A percentile compares a stretch with the other conserved stretches of the same genome.
Evolutionary conservation across 1,140 invertebrate genomes (phyloP).

Genomic region (Drosophila kikkawai): DNA sequence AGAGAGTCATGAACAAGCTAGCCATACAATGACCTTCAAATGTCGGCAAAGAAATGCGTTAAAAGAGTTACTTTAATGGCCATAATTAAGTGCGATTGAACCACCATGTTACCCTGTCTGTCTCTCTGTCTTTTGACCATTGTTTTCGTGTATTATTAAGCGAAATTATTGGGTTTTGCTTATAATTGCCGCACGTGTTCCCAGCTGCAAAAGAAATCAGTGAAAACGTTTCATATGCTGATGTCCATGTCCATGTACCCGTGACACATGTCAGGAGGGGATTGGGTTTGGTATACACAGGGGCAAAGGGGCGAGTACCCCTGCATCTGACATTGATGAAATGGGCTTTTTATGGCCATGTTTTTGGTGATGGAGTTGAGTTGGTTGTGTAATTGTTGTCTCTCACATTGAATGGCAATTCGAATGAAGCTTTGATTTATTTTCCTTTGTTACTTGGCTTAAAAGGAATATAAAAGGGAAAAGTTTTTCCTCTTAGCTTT

Average conservation of each 20-base stretch:
- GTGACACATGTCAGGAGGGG: constrained; percentile 55
- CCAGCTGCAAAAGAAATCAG: constrained; percentile 29
- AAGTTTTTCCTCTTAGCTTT: background rate
- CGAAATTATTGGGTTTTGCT: constrained; percentile 60
- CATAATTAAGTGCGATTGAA: constrained; percentile 38
- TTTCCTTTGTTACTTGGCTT: constrained; percentile 1
- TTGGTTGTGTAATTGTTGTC: constrained; percentile 75
- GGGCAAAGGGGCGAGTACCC: constrained; percentile 6
- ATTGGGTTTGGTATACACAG: background rate
- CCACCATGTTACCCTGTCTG: constrained; percentile 21
- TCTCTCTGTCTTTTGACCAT: constrained; percentile 1
- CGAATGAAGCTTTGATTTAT: constrained; percentile 34
- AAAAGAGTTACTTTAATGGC: constrained; percentile 31
- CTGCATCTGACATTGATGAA: constrained; percentile 74
- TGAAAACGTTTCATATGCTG: constrained; percentile 38
- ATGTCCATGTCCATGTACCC: constrained; percentile 55
- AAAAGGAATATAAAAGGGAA: constrained; percentile 19
- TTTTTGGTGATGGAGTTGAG: constrained; percentile 49
- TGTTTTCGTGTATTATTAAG: constrained; percentile 55
- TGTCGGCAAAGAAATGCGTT: constrained; percentile 47
- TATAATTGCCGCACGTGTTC: constrained; percentile 73
- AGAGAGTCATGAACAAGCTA: constrained; percentile 34
- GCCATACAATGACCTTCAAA: constrained; percentile 40
- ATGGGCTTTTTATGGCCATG: constrained; percentile 73
- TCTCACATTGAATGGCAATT: constrained; percentile 48